Conservation (phyloP, 2,888 invertebrate genomes). For the Synergus laeviventris region DNA sequence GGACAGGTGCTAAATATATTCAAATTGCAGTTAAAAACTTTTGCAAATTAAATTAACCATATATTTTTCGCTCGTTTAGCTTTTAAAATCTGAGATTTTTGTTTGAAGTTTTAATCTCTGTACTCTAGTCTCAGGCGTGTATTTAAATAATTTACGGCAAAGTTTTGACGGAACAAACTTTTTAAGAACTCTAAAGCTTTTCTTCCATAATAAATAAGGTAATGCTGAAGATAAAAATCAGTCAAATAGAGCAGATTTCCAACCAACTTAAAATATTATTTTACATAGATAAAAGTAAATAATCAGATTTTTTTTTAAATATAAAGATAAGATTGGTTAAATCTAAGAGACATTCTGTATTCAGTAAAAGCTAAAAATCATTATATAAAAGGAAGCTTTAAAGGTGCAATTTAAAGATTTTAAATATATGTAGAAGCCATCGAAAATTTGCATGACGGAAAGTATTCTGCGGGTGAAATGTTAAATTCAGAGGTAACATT, state of each 20-base stretch:
- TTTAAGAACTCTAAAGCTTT: not conserved
- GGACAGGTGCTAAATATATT: no score
- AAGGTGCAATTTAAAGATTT: not conserved
- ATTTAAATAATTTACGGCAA: not conserved
- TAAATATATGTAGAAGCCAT: not conserved
- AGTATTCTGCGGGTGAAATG: conserved; percentile 23
- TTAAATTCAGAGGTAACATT: conserved; percentile 29
- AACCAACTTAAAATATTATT: not conserved
- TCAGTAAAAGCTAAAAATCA: not conserved
- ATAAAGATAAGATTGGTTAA: not conserved
- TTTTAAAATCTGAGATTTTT: not conserved
- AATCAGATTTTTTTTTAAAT: not conserved
- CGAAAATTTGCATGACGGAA: conserved; percentile 27
- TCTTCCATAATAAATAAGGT: not conserved
- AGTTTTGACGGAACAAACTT: not conserved
- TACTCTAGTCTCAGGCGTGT: not conserved
- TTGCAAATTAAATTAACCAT: no score
- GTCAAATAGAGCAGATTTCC: not conserved
- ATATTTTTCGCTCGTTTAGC: not conserved
- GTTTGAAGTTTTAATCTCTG: not conserved
- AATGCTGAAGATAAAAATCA: not conserved
- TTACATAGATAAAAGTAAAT: not conserved
- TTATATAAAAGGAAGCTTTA: not conserved
- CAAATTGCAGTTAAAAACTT: no score
- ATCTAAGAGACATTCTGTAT: not conserved